phyloP scores from a whole-genome alignment of 2,888 invertebrate species.

The Erannis defoliaria region DNA sequence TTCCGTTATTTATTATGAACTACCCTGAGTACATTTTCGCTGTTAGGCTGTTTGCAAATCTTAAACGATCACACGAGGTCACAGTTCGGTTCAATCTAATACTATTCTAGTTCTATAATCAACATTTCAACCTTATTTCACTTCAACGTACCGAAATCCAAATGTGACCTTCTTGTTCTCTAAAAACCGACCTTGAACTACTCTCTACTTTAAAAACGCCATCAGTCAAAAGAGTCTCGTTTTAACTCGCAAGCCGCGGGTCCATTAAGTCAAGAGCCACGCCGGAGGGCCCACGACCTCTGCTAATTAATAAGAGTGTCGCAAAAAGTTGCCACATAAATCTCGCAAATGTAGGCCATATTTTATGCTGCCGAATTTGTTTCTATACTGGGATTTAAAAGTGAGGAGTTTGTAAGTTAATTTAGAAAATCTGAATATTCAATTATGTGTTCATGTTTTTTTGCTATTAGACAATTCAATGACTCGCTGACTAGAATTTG shows the following conservation, averaged over 20 bases:
- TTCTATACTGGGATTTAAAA: not conserved
- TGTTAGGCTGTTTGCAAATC: no score
- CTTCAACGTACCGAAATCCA: not conserved
- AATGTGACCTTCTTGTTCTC: not conserved
- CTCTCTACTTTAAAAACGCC: conserved; percentile 17
- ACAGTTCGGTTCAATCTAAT: no score
- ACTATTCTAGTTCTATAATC: no score
- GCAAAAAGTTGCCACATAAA: conserved; percentile 56
- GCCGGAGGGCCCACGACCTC: conserved; percentile 35
- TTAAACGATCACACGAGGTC: no score
- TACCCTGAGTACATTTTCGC: no score
- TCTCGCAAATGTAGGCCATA: conserved; percentile 38
- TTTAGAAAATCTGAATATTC: not conserved
- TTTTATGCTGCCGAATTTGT: conserved; percentile 13
- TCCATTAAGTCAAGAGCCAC: conserved; percentile 51
- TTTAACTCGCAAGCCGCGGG: conserved; percentile 51
- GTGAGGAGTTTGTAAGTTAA: not conserved
- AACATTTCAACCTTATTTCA: no score
- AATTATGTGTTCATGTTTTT: not conserved
- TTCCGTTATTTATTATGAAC: no score
- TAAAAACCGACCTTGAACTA: conserved; percentile 10
- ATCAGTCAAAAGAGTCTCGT: conserved; percentile 44
- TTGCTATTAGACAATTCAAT: no score
- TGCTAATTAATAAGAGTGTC: conserved; percentile 59
- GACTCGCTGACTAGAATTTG: no score